Evolutionary conservation across 2,888 invertebrate genomes (phyloP), one percentile per base, ranked within the genome.

Genomic region (Cephus sareptanus): DNA sequence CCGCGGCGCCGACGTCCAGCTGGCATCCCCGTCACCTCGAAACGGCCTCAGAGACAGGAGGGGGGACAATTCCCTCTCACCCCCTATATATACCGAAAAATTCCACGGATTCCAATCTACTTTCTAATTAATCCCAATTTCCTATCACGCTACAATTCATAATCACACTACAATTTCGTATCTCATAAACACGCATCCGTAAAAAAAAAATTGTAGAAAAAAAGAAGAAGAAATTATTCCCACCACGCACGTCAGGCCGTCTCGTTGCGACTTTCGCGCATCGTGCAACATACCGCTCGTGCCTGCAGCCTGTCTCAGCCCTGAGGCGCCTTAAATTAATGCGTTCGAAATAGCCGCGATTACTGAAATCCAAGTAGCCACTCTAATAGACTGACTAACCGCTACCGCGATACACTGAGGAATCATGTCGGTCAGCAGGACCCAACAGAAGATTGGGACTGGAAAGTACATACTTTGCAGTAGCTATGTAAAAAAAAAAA

Each of bases 1-100:
- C 82, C 88, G 83, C 86, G 85, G 86, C 87, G 88, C 88, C 88
- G 85, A 84, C 85, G 83, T 88, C 86, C 87, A 88, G 86, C 87
- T 88, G 87, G 87, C 86, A 84, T 86, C 86, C 82, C 85, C 82
- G 84, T 87, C 87, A 87, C 81, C 81, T 77, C 78, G 76, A 81
- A 81, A 83, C 83, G 83, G 56, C 80, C 79, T 81, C 82, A 80
- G 79, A 80, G 82, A 80, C 81, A 15, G 23, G 9, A 23, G 4
- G 37, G 4, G 4, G 40, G 37, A 1, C 1, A 9, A 34, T 34
- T 13, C 37, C 31, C 69, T 13, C 15, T 6, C 12, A 30, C 69
- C 15, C 15, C 23, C 4, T 56, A 35, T 9, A 2, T 23, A 23
- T 23, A 56, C 56, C 23, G 0, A 23, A 23, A 56, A 56, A 56